phyloP scores from a whole-genome alignment of 1,140 invertebrate genomes.

The Bathynomus jamesi region DNA sequence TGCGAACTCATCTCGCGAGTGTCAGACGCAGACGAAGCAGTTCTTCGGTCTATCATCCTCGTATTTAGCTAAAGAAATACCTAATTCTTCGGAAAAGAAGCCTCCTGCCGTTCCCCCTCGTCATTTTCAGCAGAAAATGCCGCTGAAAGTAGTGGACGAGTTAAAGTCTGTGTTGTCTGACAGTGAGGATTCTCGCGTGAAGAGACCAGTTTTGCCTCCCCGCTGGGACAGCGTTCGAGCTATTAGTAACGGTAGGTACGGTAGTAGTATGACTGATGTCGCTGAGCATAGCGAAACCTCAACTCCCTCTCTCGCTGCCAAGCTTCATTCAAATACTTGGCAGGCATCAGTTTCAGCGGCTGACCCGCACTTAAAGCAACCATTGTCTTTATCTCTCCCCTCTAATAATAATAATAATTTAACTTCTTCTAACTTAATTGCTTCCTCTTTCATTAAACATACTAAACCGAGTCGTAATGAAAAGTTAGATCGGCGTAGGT shows the following conservation, averaged over 20 bases:
- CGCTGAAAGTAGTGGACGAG: constrained; percentile 30
- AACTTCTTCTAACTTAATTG: background rate
- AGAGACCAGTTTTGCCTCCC: constrained; percentile 21
- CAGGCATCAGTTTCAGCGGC: background rate
- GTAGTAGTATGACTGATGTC: background rate
- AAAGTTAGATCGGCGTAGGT: background rate
- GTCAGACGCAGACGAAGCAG: background rate
- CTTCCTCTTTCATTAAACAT: background rate
- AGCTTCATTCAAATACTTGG: background rate
- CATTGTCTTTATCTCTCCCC: background rate
- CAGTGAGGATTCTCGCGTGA: constrained; percentile 10
- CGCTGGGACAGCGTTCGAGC: constrained; percentile 19
- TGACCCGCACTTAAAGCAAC: background rate
- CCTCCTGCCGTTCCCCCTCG: constrained; percentile 14
- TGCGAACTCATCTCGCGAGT: background rate
- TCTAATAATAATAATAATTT: background rate
- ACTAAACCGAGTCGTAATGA: background rate
- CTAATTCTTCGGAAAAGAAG: background rate
- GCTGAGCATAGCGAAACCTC: background rate
- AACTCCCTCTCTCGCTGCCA: background rate
- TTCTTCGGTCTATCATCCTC: background rate
- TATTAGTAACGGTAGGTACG: background rate
- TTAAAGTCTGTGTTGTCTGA: constrained; percentile 30
- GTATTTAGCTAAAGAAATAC: background rate
- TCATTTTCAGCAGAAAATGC: constrained; percentile 33